phyloP scores from a whole-genome alignment of 2,888 invertebrate genomes.

The Chesias legatella region DNA sequence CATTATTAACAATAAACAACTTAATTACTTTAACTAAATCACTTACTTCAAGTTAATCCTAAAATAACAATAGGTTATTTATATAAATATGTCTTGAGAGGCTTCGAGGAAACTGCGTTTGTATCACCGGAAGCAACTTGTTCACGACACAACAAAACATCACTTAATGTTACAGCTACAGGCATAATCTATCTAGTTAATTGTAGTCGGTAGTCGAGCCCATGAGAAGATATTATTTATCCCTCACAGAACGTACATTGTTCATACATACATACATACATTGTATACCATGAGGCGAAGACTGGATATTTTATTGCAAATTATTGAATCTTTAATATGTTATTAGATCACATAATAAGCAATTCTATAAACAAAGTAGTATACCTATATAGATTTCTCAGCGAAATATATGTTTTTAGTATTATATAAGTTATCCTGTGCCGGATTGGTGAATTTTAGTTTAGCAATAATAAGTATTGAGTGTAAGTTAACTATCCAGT shows the following conservation, averaged over 20 bases:
- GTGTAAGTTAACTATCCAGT: too few relatives aligned
- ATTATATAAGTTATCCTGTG: too few relatives aligned
- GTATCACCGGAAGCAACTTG: slow-evolving; percentile 15
- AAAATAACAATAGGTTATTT: slow-evolving; percentile 1
- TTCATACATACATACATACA: too few relatives aligned
- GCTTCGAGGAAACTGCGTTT: slow-evolving; percentile 11
- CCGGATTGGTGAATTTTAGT: not conserved
- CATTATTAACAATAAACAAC: too few relatives aligned
- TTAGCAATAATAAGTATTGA: not conserved
- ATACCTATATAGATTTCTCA: too few relatives aligned
- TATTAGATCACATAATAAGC: too few relatives aligned
- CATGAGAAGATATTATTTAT: slow-evolving; percentile 14
- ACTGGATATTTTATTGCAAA: too few relatives aligned
- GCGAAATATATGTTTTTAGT: too few relatives aligned
- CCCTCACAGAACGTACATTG: too few relatives aligned
- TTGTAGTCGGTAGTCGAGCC: slow-evolving; percentile 19
- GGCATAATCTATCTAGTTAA: slow-evolving; percentile 9
- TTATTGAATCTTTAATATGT: too few relatives aligned
- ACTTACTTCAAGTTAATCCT: not conserved
- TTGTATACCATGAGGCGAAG: not conserved
- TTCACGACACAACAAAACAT: slow-evolving; percentile 5
- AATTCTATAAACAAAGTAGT: too few relatives aligned
- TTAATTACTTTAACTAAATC: too few relatives aligned
- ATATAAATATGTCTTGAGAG: not conserved
- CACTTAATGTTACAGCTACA: slow-evolving; percentile 4